A percentile compares a stretch with the other conserved stretches of the same genome.
phyloP scores from a whole-genome alignment of 2,888 invertebrate genomes.

The Mycalesis mineus region DNA sequence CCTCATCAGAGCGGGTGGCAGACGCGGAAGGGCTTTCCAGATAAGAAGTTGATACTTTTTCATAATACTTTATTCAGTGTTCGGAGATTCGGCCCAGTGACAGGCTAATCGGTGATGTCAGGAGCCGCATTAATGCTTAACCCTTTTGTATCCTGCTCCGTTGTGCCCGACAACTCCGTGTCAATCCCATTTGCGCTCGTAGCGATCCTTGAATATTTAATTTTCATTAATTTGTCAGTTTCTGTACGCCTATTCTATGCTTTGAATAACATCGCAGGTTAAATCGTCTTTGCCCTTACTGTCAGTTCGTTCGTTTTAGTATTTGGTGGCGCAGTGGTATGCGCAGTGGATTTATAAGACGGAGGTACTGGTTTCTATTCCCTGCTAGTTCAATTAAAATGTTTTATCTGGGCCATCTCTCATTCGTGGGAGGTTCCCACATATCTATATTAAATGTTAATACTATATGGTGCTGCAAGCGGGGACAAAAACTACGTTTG shows the following conservation, averaged over 20 bases:
- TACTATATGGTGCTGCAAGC: no score
- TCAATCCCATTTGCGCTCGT: constrained; percentile 57
- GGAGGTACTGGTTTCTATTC: no score
- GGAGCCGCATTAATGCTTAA: constrained; percentile 71
- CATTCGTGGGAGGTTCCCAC: no score
- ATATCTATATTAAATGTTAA: no score
- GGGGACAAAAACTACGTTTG: no score
- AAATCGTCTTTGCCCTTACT: constrained; percentile 27
- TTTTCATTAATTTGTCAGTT: constrained; percentile 71
- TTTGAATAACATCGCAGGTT: constrained; percentile 25
- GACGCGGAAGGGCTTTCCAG: constrained; percentile 47
- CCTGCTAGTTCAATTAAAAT: no score
- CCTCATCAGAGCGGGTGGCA: constrained; percentile 64
- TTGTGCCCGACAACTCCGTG: constrained; percentile 60
- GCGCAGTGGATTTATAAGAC: no score
- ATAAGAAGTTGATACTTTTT: constrained; percentile 72
- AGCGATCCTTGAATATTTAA: constrained; percentile 63
- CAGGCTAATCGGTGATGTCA: constrained; percentile 73
- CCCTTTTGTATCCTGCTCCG: constrained; percentile 62
- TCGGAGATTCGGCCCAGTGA: constrained; percentile 68
- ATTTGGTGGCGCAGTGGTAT: no score
- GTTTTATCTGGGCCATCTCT: no score
- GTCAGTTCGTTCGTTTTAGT: background rate
- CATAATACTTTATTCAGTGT: constrained; percentile 75
- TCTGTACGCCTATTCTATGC: constrained; percentile 41